These are phyloP conservation scores for Triplophysa yarkandensis DNA, from an alignment of 2,797 vertebrate genomes.

Conservation along the genomic window DNA sequence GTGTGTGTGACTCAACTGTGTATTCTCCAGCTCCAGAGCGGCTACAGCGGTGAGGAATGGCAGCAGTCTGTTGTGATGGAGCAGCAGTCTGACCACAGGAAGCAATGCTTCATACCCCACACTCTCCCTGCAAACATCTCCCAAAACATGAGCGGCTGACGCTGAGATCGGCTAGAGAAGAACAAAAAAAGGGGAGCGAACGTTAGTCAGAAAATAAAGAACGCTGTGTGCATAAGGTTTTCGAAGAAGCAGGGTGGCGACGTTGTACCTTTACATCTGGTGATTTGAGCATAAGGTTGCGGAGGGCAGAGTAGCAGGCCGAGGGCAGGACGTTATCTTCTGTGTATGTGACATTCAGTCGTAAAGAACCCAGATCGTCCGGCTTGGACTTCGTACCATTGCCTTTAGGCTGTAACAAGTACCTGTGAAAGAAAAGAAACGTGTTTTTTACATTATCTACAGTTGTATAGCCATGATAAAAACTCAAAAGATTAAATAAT, in stretches of 20 bases:
- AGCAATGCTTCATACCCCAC: constrained; percentile 86
- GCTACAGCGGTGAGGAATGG: constrained; percentile 90
- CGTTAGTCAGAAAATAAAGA: constrained; percentile 17
- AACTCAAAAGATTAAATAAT: too few species aligned
- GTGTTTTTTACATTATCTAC: too few species aligned
- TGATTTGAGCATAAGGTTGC: constrained; percentile 93
- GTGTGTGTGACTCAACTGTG: constrained; percentile 83
- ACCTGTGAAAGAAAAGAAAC: constrained; percentile 75
- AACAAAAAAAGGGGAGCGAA: background rate
- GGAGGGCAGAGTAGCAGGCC: constrained; percentile 84
- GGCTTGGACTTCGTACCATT: constrained; percentile 93
- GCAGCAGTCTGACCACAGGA: constrained; percentile 89
- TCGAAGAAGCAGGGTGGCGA: background rate
- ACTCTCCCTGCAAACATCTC: constrained; percentile 89
- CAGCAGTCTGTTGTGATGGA: constrained; percentile 93
- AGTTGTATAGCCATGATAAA: too few species aligned
- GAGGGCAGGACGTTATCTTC: constrained; percentile 95
- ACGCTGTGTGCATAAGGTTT: background rate
- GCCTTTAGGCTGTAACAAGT: constrained; percentile 94
- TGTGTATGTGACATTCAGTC: constrained; percentile 92
- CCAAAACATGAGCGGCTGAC: constrained; percentile 92
- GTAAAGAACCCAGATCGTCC: constrained; percentile 92
- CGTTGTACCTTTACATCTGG: constrained; percentile 87
- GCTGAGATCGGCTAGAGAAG: constrained; percentile 87
- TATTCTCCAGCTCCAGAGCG: constrained; percentile 93